These are phyloP conservation scores for Gobionotothen gibberifrons DNA, from an alignment of 2,797 vertebrate genomes.

Conservation along the genomic window DNA sequence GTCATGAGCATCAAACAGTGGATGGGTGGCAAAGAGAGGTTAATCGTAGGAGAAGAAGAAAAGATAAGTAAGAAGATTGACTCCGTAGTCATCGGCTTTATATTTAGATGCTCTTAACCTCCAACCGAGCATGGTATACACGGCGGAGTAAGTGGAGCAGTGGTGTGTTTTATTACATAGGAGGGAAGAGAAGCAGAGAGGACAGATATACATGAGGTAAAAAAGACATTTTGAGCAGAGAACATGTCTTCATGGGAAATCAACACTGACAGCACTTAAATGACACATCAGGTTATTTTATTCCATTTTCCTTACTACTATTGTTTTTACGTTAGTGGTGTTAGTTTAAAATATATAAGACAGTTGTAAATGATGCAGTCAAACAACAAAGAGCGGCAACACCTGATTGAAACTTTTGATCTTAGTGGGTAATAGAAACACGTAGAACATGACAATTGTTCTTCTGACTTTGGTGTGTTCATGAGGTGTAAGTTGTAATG, in stretches of 20 bases:
- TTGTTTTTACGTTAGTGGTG: background rate
- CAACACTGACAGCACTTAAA: slow-evolving; percentile 5
- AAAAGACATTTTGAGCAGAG: slow-evolving; percentile 9
- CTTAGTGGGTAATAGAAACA: too few species aligned
- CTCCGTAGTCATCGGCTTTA: slow-evolving; percentile 36
- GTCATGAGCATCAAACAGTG: slow-evolving; percentile 19
- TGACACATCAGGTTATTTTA: background rate
- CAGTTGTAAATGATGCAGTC: background rate
- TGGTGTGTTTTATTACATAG: slow-evolving; percentile 19
- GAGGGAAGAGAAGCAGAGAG: slow-evolving; percentile 3
- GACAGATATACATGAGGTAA: slow-evolving; percentile 3
- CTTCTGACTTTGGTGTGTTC: too few species aligned
- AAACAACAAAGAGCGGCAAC: too few species aligned
- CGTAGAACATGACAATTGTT: too few species aligned
- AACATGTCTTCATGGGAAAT: slow-evolving; percentile 26
- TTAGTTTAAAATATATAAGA: background rate
- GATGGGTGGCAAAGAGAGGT: slow-evolving; percentile 8
- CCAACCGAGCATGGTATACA: slow-evolving; percentile 22
- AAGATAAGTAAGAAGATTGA: slow-evolving; percentile 31
- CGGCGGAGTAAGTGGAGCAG: slow-evolving; percentile 23
- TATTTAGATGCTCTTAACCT: slow-evolving; percentile 64
- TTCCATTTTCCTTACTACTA: background rate
- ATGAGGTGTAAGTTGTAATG: too few species aligned
- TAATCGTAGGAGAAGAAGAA: slow-evolving; percentile 29
- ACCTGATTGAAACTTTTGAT: too few species aligned